phyloP scores from a whole-genome alignment of 1,140 invertebrate genomes.

The Periplaneta americana region DNA sequence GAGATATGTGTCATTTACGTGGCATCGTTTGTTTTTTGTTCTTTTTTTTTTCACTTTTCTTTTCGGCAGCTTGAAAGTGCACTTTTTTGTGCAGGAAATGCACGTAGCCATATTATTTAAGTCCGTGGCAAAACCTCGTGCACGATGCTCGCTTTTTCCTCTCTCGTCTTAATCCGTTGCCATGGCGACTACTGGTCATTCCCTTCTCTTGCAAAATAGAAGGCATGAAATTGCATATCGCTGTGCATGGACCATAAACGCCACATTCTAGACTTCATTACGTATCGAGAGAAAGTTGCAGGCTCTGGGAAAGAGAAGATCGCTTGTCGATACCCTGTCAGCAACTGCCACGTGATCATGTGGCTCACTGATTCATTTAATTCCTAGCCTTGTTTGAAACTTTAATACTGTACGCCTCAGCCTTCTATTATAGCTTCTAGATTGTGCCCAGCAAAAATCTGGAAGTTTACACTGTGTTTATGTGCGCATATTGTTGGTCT shows the following conservation, averaged over 20 bases:
- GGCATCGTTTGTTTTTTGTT: no score
- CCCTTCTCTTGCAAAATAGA: not conserved
- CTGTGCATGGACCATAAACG: not conserved
- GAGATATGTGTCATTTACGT: no score
- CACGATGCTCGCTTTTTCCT: not conserved
- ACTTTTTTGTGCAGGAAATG: no score
- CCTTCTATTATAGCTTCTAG: no score
- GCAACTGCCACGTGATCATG: not conserved
- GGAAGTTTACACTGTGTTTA: no score
- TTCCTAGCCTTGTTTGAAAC: not conserved
- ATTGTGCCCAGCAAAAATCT: no score
- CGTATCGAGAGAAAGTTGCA: not conserved
- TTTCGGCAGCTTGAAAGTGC: not conserved
- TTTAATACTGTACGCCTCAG: no score
- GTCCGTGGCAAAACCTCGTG: not conserved
- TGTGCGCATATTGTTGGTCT: no score
- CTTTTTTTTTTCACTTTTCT: no score
- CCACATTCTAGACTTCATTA: not conserved
- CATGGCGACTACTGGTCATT: not conserved
- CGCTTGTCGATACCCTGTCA: not conserved
- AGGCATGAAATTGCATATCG: not conserved
- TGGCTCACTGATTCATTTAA: not conserved
- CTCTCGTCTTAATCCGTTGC: not conserved
- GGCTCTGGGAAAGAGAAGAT: not conserved
- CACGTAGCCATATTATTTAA: not conserved